Conservation (phyloP, 2,888 invertebrate species). For the Volucella bombylans region DNA sequence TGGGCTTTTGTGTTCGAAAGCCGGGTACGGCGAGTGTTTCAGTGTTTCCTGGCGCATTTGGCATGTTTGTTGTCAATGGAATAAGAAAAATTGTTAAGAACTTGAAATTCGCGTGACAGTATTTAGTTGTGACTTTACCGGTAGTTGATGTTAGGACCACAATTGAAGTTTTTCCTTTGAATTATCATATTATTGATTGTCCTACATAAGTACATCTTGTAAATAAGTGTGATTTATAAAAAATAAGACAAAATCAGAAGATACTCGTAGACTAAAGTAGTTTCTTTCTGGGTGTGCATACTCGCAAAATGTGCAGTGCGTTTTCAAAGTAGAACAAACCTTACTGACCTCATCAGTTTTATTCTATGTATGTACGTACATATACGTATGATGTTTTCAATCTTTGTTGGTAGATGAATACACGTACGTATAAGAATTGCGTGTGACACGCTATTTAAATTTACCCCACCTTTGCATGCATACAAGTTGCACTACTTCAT, state of each 20-base stretch:
- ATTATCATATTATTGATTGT: not conserved
- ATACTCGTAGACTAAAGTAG: not conserved
- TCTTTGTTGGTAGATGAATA: not conserved
- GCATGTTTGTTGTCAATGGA: not conserved
- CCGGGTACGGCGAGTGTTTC: not conserved
- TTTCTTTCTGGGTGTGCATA: not conserved
- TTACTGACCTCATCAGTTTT: slow-evolving; percentile 56
- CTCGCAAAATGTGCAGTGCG: not conserved
- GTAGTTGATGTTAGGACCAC: not conserved
- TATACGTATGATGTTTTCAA: not conserved
- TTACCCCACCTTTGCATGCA: slow-evolving; percentile 7
- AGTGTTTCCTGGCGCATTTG: not conserved
- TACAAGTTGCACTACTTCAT: slow-evolving; percentile 1
- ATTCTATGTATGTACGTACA: not conserved
- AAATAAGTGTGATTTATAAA: too few species aligned
- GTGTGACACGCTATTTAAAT: slow-evolving; percentile 34
- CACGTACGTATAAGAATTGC: slow-evolving; percentile 10
- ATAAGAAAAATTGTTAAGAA: not conserved
- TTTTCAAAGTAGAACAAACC: slow-evolving; percentile 37
- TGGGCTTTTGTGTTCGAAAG: slow-evolving; percentile 1
- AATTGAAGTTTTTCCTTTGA: not conserved
- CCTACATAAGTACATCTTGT: too few species aligned
- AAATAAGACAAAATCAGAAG: too few species aligned
- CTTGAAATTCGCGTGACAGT: slow-evolving; percentile 12
- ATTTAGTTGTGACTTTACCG: not conserved